These are phyloP conservation scores for Harpagoxenus sublaevis DNA, from an alignment of 2,888 invertebrate genomes.

Conservation along the genomic window DNA sequence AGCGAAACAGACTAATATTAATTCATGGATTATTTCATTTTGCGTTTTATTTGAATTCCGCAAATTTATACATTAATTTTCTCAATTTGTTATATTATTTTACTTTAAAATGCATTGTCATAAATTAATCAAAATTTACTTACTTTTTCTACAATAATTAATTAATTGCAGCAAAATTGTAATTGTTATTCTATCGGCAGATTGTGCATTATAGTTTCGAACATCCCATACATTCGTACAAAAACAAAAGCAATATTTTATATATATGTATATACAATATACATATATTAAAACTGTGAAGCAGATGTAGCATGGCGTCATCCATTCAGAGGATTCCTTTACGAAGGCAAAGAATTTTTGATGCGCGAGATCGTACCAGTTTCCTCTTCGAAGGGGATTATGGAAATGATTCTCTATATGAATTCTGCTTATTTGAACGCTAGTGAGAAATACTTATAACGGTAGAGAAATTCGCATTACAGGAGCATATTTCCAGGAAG, in stretches of 20 bases:
- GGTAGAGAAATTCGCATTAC: conserved; percentile 17
- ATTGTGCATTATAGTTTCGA: background rate
- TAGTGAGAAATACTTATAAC: conserved; percentile 7
- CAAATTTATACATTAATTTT: background rate
- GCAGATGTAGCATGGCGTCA: conserved; percentile 24
- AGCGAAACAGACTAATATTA: background rate
- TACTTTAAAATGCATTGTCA: background rate
- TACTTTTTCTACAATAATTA: background rate
- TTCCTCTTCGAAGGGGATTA: conserved; percentile 26
- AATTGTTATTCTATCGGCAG: background rate
- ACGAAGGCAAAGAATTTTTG: conserved; percentile 52
- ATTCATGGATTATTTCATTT: background rate
- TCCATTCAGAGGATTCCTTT: conserved; percentile 46
- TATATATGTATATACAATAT: background rate
- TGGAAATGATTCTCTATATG: conserved; percentile 40
- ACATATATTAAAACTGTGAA: conserved; percentile 21
- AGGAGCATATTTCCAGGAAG: background rate
- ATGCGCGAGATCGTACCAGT: conserved; percentile 51
- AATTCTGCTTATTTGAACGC: conserved; percentile 28
- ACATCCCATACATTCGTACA: background rate
- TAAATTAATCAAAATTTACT: background rate
- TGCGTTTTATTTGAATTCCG: background rate
- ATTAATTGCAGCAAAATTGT: background rate
- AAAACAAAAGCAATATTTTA: conserved; percentile 41
- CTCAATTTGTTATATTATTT: background rate